A percentile compares a stretch with the other conserved stretches of the same genome.
These are phyloP conservation scores for Tanytarsus gracilentus DNA, from an alignment of 2,888 invertebrate species.

Conservation along the genomic window DNA sequence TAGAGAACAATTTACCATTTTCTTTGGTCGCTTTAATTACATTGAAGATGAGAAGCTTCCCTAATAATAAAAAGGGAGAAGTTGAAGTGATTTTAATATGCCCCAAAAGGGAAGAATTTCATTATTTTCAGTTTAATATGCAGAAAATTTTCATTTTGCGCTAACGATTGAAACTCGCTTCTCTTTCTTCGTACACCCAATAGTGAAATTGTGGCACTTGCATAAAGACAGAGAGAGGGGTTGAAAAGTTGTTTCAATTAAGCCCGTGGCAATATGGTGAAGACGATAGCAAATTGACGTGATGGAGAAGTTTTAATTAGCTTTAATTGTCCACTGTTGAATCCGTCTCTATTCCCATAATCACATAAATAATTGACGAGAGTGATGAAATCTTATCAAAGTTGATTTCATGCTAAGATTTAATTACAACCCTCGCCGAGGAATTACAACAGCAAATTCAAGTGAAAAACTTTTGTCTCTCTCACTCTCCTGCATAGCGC, in stretches of 20 bases:
- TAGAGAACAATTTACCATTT: slow-evolving; percentile 14
- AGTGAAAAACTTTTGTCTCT: too few relatives aligned
- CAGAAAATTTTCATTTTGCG: background rate
- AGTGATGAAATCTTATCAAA: background rate
- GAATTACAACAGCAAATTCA: too few relatives aligned
- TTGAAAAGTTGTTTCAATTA: slow-evolving; percentile 1
- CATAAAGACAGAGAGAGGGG: slow-evolving; percentile 1
- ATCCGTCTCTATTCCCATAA: background rate
- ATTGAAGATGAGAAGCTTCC: background rate
- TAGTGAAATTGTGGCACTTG: too few relatives aligned
- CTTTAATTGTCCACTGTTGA: slow-evolving; percentile 9
- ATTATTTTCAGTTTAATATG: slow-evolving; percentile 25
- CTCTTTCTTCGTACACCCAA: background rate
- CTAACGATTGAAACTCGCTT: background rate
- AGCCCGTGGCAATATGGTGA: background rate
- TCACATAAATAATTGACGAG: background rate
- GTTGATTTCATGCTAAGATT: background rate
- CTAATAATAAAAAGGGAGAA: background rate
- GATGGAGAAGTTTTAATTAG: slow-evolving; percentile 1
- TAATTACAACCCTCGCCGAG: background rate
- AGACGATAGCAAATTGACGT: background rate
- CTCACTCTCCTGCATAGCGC: background rate
- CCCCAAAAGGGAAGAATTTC: slow-evolving; percentile 14
- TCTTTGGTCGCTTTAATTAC: slow-evolving; percentile 23
- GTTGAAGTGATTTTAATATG: slow-evolving; percentile 27